Evolutionary conservation across 2,888 invertebrate genomes (phyloP).

Genomic region (Parnassius orleans): DNA sequence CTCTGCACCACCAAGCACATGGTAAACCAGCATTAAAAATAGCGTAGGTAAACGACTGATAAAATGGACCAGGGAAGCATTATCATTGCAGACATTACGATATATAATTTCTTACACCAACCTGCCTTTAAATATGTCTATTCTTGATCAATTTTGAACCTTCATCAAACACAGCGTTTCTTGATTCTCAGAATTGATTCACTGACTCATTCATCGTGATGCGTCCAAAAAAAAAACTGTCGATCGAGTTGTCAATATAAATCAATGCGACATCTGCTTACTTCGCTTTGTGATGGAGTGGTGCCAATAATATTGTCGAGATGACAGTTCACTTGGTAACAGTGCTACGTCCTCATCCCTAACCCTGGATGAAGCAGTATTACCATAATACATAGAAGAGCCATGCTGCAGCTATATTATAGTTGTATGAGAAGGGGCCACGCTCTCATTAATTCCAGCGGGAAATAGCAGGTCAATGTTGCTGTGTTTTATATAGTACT

Average conservation of each 20-base stretch:
- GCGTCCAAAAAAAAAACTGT: not conserved
- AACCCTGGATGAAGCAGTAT: not conserved
- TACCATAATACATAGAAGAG: too few species aligned
- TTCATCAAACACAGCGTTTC: not conserved
- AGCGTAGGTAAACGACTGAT: too few species aligned
- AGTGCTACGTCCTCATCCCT: not conserved
- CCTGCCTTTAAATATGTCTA: not conserved
- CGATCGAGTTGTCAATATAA: not conserved
- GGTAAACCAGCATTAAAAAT: too few species aligned
- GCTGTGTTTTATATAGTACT: too few species aligned
- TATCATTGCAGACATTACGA: too few species aligned
- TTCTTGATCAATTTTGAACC: not conserved
- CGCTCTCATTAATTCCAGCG: too few species aligned
- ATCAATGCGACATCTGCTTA: not conserved
- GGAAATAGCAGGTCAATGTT: too few species aligned
- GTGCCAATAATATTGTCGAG: not conserved
- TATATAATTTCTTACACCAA: too few species aligned
- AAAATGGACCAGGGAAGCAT: too few species aligned
- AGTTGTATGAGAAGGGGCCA: too few species aligned
- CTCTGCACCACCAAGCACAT: too few species aligned
- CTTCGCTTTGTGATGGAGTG: not conserved
- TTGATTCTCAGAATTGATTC: not conserved
- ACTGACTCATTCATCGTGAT: not conserved
- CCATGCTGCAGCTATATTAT: too few species aligned
- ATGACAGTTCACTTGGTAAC: conserved; percentile 2